These are phyloP conservation scores for Mirza zaza DNA, from an alignment of 2,113 vertebrate species.

Conservation along the genomic window DNA sequence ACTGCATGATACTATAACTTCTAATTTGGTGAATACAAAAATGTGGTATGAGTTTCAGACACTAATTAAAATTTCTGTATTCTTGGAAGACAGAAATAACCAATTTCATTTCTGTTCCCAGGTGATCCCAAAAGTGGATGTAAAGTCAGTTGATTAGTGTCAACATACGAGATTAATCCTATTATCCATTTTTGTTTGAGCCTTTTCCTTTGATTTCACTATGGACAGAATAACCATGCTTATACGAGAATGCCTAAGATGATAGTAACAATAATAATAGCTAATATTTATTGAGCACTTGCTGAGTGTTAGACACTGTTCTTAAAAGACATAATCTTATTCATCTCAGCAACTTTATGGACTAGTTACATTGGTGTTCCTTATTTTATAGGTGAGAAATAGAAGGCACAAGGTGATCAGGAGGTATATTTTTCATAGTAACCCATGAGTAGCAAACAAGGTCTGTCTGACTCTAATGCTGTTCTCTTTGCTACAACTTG, in stretches of 20 bases:
- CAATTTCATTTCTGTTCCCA: background rate
- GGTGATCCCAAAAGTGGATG: background rate
- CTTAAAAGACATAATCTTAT: background rate
- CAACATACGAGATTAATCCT: background rate
- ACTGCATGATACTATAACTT: background rate
- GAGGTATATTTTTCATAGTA: background rate
- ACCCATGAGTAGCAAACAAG: background rate
- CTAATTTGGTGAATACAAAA: background rate
- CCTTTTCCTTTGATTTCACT: conserved; percentile 5
- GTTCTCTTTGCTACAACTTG: background rate
- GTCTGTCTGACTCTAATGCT: background rate
- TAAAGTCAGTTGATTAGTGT: background rate
- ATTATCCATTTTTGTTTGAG: background rate
- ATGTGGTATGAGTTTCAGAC: background rate
- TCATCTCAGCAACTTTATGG: background rate
- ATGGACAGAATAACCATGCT: background rate
- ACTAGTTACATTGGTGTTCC: background rate
- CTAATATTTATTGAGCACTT: background rate
- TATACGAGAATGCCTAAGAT: background rate
- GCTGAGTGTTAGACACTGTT: background rate
- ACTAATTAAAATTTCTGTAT: background rate
- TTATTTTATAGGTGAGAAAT: background rate
- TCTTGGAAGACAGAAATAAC: background rate
- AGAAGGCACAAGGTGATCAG: background rate
- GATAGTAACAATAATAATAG: background rate